Conservation (phyloP, 2,888 invertebrate genomes). For the Dryadula phaetusa region DNA sequence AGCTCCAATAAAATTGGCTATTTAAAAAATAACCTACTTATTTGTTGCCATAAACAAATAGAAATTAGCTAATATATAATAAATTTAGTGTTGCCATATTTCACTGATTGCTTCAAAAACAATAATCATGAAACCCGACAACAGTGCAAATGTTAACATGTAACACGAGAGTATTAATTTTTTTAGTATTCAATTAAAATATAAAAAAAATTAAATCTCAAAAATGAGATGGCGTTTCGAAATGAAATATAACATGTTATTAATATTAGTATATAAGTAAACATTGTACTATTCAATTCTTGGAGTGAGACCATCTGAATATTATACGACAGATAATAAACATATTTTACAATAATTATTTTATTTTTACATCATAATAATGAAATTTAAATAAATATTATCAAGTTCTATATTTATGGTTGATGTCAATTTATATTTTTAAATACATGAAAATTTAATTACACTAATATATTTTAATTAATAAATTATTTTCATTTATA, state of each 20-base stretch:
- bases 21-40: not conserved
- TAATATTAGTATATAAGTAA: conserved; percentile 10
- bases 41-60: conserved; percentile 13
- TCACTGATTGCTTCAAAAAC: conserved; percentile 7
- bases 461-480: conserved; percentile 16
- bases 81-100: conserved; percentile 11
- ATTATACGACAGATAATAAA: not conserved
- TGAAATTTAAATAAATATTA: conserved; percentile 6
- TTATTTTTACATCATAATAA: not conserved
- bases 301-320: conserved; percentile 15
- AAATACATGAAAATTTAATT: conserved; percentile 10
- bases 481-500: conserved; percentile 15
- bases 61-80: conserved; percentile 3
- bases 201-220: conserved; percentile 6
- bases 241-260: conserved; percentile 1
- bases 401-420: not conserved
- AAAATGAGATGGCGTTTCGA: conserved; percentile 8
- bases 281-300: conserved; percentile 9
- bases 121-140: conserved; percentile 9
- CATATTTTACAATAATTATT: not conserved
- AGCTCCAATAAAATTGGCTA: conserved; percentile 4
- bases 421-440: not conserved
- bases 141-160: not conserved
- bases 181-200: conserved; percentile 1
- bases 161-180: conserved; percentile 1